Evolutionary conservation across 2,888 invertebrate species (phyloP).

Genomic region (Gymnosoma rotundatum): DNA sequence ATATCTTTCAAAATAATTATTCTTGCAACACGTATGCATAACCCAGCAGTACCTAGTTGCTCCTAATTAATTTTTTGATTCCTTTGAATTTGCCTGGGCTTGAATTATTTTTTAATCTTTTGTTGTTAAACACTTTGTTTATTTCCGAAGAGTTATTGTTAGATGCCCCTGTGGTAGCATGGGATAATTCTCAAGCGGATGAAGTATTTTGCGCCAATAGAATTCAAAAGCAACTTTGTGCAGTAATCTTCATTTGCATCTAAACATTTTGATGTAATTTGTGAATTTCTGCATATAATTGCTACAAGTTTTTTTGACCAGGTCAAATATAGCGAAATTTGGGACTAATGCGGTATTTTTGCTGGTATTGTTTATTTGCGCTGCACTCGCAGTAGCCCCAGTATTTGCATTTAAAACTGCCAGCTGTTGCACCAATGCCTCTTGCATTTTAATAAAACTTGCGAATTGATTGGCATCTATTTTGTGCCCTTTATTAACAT

Average conservation of each 20-base stretch:
- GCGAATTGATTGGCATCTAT: not conserved
- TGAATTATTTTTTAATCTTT: too few relatives aligned
- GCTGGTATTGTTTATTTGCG: not conserved
- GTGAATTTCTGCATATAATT: not conserved
- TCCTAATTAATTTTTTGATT: too few relatives aligned
- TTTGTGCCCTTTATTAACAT: too few relatives aligned
- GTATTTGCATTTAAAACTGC: not conserved
- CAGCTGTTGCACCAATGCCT: not conserved
- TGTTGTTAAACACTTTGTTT: too few relatives aligned
- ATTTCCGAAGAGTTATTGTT: too few relatives aligned
- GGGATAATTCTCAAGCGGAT: too few relatives aligned
- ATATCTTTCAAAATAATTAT: too few relatives aligned
- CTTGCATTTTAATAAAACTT: not conserved
- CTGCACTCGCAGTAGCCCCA: not conserved
- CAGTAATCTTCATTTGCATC: constrained; percentile 19
- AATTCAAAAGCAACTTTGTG: constrained; percentile 39
- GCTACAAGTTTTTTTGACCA: not conserved
- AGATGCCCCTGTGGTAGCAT: too few relatives aligned
- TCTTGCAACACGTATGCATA: too few relatives aligned
- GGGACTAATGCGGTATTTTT: not conserved
- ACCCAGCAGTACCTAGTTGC: too few relatives aligned
- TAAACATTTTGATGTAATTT: constrained; percentile 30
- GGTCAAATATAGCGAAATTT: not conserved
- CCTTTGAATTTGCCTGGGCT: too few relatives aligned
- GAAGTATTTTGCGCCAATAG: constrained; percentile 43